A percentile compares a stretch with the other conserved stretches of the same genome.
phyloP scores from a whole-genome alignment of 2,888 invertebrate species.

The Acanthosepion esculentum region DNA sequence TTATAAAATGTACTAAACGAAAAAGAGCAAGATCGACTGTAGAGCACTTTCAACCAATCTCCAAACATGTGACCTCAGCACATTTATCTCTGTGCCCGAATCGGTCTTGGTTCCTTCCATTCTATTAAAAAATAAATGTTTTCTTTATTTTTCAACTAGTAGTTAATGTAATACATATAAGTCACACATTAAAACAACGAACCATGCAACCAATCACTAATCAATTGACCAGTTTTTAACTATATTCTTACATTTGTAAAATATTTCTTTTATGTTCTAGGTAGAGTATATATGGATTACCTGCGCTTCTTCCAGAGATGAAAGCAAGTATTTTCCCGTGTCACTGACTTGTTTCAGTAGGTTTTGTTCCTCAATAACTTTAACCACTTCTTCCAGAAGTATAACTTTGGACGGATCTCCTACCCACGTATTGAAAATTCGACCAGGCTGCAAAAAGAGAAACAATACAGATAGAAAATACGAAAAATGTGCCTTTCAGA shows the following conservation, averaged over 20 bases:
- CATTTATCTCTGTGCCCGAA: too few species aligned
- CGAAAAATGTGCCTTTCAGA: neutral
- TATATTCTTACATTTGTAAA: neutral
- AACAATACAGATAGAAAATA: neutral
- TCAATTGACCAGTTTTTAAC: too few species aligned
- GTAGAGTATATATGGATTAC: neutral
- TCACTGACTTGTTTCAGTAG: slow-evolving; percentile 83
- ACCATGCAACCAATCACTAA: too few species aligned
- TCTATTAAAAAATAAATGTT: too few species aligned
- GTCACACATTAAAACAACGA: too few species aligned
- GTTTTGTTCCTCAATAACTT: slow-evolving; percentile 87
- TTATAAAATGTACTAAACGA: too few species aligned
- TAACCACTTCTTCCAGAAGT: slow-evolving; percentile 86
- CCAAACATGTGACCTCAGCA: too few species aligned
- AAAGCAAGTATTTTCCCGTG: slow-evolving; percentile 79
- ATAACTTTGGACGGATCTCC: slow-evolving; percentile 96
- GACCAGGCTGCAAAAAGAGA: slow-evolving; percentile 79
- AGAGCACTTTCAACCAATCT: too few species aligned
- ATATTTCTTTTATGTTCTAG: neutral
- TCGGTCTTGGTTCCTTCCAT: too few species aligned
- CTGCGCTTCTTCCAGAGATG: slow-evolving; percentile 37
- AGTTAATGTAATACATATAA: too few species aligned
- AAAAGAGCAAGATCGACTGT: too few species aligned
- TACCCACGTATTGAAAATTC: slow-evolving; percentile 99
- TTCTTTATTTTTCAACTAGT: too few species aligned